These are phyloP conservation scores for Conchocele bisecta DNA, from an alignment of 2,888 invertebrate genomes.

Conservation along the genomic window DNA sequence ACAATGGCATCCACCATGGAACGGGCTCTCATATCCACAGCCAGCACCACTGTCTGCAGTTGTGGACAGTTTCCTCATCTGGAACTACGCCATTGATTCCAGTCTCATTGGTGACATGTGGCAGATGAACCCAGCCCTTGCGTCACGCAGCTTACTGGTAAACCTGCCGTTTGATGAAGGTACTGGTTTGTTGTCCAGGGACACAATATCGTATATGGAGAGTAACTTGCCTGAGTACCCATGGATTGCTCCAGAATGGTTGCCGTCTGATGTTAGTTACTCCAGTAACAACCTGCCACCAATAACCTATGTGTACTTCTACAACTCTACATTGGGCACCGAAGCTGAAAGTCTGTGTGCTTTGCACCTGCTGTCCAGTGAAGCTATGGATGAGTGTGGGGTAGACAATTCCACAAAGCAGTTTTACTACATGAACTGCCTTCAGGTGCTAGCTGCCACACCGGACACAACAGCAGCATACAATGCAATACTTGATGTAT, in stretches of 20 bases:
- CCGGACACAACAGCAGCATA: constrained; percentile 34
- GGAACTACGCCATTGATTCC: constrained; percentile 60
- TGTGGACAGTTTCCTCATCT: constrained; percentile 68
- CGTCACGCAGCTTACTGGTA: constrained; percentile 43
- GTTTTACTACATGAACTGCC: constrained; percentile 35
- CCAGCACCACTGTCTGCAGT: constrained; percentile 55
- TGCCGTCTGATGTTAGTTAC: constrained; percentile 63
- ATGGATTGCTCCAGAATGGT: constrained; percentile 67
- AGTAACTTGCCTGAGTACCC: constrained; percentile 60
- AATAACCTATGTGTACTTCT: constrained; percentile 45
- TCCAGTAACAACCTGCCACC: constrained; percentile 26
- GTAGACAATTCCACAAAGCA: constrained; percentile 35
- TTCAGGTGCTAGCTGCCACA: constrained; percentile 44
- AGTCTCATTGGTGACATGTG: constrained; percentile 62
- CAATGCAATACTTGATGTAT: constrained; percentile 51
- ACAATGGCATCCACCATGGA: constrained; percentile 65
- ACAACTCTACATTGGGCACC: constrained; percentile 30
- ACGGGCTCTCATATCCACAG: constrained; percentile 40
- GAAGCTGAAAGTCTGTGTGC: constrained; percentile 40
- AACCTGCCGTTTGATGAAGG: constrained; percentile 70
- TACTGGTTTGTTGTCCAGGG: constrained; percentile 46
- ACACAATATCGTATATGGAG: constrained; percentile 25
- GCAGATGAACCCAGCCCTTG: constrained; percentile 61
- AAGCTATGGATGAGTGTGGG: constrained; percentile 10
- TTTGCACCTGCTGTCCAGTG: not conserved